Base-by-base conservation (phyloP, 1,140 invertebrate species). In the Temnothorax longispinosus region DNA sequence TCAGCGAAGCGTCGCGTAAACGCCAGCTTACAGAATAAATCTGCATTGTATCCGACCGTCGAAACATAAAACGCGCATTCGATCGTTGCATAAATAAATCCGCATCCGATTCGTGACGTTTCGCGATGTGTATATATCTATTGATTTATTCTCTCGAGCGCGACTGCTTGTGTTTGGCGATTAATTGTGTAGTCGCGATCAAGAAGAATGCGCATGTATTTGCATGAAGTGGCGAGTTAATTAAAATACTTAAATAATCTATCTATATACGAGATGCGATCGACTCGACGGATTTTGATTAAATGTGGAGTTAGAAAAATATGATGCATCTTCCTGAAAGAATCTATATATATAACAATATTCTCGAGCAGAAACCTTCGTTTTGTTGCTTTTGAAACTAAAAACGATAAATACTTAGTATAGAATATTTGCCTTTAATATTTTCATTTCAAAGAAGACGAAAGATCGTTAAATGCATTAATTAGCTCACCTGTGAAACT, bases 21-120 rank as follows among this genome's bases (percentile, higher is more conserved):
- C 54, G 69, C 41, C 54, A 60, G 80, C 69, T 75, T 75, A 47
- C 71, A 60, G 80, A 84, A 74, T 60, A 75, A 74, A 75, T 84
- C 69, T 60, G 80, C 80, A 60, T 50, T 84, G 56, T 60, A 75
- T 50, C 54, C 38, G 52, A 41, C 38, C 67, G 80, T 74, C 52
- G 41, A 75, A 75, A 84, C 47, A 82, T 74, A 74, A 82, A 82
- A 82, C 52, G 80, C 38, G 67, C 69, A 74, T 82, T 74, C 80
- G 67, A 82, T 82, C 67, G 52, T 18, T 74, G 67, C 67, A 82
- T 82, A 74, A 74, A 82, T 82, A 82, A 74, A 44, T 81, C 47
- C 64, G 64, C 80, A 54, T 35, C 11, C 80, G 65, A 72, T 75
- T 38, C 41, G 54, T 21, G 52, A 60, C 41, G 50, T 47, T 82